Percentiles rank a stretch among this genome's conserved stretches.
These are phyloP conservation scores for Drosophila borborema DNA, from an alignment of 2,888 invertebrate species.

Conservation along the genomic window DNA sequence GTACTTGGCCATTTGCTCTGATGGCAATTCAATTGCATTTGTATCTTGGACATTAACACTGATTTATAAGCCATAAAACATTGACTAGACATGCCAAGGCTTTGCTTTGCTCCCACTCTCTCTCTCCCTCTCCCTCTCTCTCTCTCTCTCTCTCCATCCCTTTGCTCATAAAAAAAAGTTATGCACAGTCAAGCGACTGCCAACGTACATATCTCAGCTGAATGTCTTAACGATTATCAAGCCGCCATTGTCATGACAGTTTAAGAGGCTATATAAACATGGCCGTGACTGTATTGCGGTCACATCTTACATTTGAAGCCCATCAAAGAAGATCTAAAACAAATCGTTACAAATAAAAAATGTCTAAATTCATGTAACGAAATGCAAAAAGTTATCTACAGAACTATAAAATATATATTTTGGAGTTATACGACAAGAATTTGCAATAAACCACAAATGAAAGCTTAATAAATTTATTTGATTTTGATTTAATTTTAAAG, in stretches of 20 bases:
- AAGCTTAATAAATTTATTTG: neutral
- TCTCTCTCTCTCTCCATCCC: neutral
- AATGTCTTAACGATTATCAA: neutral
- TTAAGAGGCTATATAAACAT: conserved; percentile 8
- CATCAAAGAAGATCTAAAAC: neutral
- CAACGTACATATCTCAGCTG: neutral
- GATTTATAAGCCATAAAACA: conserved; percentile 75
- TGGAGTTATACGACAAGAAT: neutral
- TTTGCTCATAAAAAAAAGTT: neutral
- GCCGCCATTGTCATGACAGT: conserved; percentile 1
- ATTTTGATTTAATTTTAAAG: neutral
- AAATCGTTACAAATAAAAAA: conserved; percentile 4
- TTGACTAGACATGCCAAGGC: conserved; percentile 46
- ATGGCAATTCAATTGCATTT: conserved; percentile 57
- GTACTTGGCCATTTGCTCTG: conserved; percentile 43
- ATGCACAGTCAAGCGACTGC: conserved; percentile 2
- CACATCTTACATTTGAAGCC: neutral
- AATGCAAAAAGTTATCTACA: neutral
- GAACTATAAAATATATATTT: neutral
- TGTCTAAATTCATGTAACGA: neutral
- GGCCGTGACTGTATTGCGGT: neutral
- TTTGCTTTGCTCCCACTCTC: conserved; percentile 1
- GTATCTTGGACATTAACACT: conserved; percentile 56
- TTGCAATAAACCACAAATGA: neutral
- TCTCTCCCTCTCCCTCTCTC: neutral